Evolutionary conservation across 2,888 invertebrate genomes (phyloP), one percentile per base, ranked within the genome.

Genomic region (Acholoe squamosa): DNA sequence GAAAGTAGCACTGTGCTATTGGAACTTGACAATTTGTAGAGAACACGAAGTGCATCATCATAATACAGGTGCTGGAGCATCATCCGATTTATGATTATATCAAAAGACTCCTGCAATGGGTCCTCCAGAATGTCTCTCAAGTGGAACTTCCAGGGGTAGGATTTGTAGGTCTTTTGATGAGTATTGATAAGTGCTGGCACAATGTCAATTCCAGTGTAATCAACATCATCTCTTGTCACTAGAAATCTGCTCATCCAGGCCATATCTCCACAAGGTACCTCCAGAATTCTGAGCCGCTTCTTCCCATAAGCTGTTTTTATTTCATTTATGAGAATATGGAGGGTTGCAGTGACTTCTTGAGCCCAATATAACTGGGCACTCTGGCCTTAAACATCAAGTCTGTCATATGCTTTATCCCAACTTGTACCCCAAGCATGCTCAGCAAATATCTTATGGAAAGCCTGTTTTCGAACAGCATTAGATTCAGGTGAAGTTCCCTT

Each of bases 251-350:
- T 90, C 93, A 93, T 93, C 93, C 93, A 93, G 22, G 80, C 90
- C 92, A 93, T 92, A 89, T 93, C 93, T 16, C 93, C 93, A 89
- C 93, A 93, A 0, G 93, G 91, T 51, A 93, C 89, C 77, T 93
- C 93, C 19, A 93, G 71, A 19, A 93, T 43, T 0, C 80, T 52
- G 3, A 93, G 76, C 31, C 84, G 76, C 1, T 76, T 28, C 52
- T 90, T 89, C n/a, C 90, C 86, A 10, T 61, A 71, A 7, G 7
- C 22, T 0, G 14, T 5, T 52, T 92, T 92, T n/a, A 93, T n/a
- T 22, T 90, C 33, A 67, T 90, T 89, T 10, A 93, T 91, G 14
- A 92, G n/a, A 16, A 51, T 67, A 67, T 93, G 92, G 19, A 93
- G 89, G 0, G 89, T 88, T 10, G 89, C 92, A 5, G 77, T 91